Evolutionary conservation across 2,113 vertebrate species (phyloP), one percentile per base, ranked within the genome.

Genomic region (Oophaga pumilio): DNA sequence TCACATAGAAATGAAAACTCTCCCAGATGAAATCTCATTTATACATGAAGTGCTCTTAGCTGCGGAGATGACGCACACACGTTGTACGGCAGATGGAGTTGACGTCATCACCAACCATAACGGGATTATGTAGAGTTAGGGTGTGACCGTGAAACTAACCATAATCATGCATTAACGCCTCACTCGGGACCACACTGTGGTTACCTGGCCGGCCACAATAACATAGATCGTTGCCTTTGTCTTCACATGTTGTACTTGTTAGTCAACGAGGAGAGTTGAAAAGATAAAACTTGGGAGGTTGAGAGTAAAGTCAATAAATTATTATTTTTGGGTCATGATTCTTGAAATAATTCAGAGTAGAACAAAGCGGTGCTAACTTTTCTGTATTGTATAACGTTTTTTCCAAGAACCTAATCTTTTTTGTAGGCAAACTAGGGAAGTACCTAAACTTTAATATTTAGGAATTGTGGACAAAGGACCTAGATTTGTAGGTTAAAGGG

Each of bases 61-160:
- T 17, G 28, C 7, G 13, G 64, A 50, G 33, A 50, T 74, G 71
- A 74, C 18, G 18, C 22, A 74, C 1, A 18, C 71, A 43, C 50
- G 8, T 82, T 68, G 9, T 66, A 68, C 33, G 52, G 53, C 28
- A 82, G 43, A 66, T 77, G 84, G 12, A 59, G n/a, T 53, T 85
- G 84, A 85, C 56, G 73, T 85, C 84, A 85, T 49, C 59, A 33
- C 8, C 15, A 15, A 86, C 76, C 76, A 86, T 79, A 79, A 71
- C 56, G 60, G 62, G 50, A 33, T 33, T 26, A 22, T 80, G 62
- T 57, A 56, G 24, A 69, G 85, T 56, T 53, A 86, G 76, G 85
- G 74, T 17, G 73, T 53, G 85, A 80, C 64, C 33, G 18, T 66
- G 66, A 57, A 17, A 26, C 26, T 59, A 53, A 66, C 79, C 86